Evolutionary conservation across 2,113 vertebrate species (phyloP).

Genomic region (Mystacornis crossleyi): DNA sequence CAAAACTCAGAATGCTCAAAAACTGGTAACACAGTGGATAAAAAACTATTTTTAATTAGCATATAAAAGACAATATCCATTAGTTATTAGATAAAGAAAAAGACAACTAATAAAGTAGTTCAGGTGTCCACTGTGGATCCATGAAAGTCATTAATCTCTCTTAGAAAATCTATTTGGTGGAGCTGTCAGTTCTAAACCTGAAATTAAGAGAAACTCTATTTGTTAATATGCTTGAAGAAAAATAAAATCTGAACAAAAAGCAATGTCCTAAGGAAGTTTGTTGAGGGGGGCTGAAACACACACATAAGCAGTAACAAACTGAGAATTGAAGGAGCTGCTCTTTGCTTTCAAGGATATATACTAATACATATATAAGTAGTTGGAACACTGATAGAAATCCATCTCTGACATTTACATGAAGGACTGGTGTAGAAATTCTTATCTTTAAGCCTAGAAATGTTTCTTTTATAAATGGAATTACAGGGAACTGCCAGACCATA

Average conservation of each 20-base stretch:
- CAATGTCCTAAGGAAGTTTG: not conserved
- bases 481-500: not conserved
- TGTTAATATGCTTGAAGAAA: not conserved
- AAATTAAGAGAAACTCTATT: not conserved
- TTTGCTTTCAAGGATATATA: not conserved
- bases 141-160: not conserved
- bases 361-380: not conserved
- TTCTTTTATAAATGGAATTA: not conserved
- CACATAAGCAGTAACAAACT: not conserved
- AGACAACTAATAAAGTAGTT: not conserved
- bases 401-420: not conserved
- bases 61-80: not conserved
- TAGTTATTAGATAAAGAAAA: not conserved
- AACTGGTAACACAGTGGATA: not conserved
- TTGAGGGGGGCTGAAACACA: not conserved
- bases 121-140: not conserved
- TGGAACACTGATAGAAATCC: not conserved
- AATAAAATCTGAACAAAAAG: not conserved
- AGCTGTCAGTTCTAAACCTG: not conserved
- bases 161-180: not conserved
- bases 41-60: not conserved
- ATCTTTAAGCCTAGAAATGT: not conserved
- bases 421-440: not conserved
- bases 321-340: not conserved
- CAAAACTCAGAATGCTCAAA: not conserved